Evolutionary conservation across 2,797 vertebrate species (phyloP).

Genomic region (Onychomys leucogaster): DNA sequence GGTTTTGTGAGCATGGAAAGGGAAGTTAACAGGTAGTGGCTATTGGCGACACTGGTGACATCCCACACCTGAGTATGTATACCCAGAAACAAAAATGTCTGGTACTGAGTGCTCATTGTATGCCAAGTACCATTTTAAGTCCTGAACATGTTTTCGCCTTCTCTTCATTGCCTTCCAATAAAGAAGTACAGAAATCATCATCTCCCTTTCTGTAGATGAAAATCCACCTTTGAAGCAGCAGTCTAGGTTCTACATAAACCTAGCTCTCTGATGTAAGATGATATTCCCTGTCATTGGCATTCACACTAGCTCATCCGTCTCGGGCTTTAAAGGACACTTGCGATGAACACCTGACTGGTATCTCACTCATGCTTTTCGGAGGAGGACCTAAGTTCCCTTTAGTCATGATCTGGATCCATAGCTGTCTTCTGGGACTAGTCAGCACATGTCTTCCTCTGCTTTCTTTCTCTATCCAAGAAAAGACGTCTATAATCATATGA

Average conservation of each 20-base stretch:
- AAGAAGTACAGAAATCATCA: not conserved
- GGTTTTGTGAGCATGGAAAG: not conserved
- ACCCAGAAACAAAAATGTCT: not conserved
- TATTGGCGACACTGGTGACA: fast-evolving
- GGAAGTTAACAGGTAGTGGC: not conserved
- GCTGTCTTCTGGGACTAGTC: not conserved
- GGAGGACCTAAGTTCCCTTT: not conserved
- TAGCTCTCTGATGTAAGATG: not conserved
- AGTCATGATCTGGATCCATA: not conserved
- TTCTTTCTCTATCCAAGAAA: not conserved
- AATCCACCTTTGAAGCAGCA: not conserved
- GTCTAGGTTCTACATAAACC: not conserved
- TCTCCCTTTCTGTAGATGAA: not conserved
- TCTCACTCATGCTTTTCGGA: not conserved
- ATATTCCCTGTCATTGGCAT: not conserved
- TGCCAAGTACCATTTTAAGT: not conserved
- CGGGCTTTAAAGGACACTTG: not conserved
- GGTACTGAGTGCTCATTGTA: not conserved
- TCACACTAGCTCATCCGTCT: not conserved
- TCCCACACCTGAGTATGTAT: not conserved
- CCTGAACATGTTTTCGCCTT: not conserved
- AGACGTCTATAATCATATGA: not conserved
- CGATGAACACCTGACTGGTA: not conserved
- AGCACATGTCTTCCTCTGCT: not conserved
- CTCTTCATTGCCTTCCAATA: not conserved